Conservation (phyloP, 1,140 invertebrate species). For the Drosophila guanche region DNA sequence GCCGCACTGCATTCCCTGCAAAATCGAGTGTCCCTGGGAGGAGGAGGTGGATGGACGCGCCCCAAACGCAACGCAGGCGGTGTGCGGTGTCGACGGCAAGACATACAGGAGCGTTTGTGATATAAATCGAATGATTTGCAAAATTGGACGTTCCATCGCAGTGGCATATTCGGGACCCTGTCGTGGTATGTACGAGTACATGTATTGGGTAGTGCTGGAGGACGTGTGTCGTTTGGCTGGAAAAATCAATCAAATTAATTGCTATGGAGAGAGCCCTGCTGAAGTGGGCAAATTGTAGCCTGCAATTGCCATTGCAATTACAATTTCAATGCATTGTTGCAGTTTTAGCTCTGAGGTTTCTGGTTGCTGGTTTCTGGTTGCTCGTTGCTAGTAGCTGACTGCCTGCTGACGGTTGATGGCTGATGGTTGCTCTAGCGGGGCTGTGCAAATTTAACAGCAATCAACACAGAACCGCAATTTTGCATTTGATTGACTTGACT, state of each 20-base stretch:
- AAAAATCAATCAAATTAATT: conserved; percentile 73
- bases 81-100: conserved; percentile 93
- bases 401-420: background rate
- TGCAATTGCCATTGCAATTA: conserved; percentile 32
- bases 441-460: conserved; percentile 77
- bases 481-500: conserved; percentile 82
- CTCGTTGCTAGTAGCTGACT: conserved; percentile 5
- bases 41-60: conserved; percentile 52
- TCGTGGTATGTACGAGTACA: conserved; percentile 87
- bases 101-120: conserved; percentile 95
- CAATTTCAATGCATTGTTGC: conserved; percentile 5
- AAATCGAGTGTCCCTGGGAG: conserved; percentile 86
- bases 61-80: conserved; percentile 84
- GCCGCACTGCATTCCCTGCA: conserved; percentile 92
- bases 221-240: conserved; percentile 19
- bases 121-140: conserved; percentile 92
- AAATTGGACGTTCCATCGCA: conserved; percentile 91
- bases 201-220: too few relatives aligned
- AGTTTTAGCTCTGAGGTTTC: conserved; percentile 8
- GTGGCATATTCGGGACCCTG: conserved; percentile 94
- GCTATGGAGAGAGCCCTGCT: conserved; percentile 51
- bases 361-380: conserved; percentile 19
- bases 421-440: conserved; percentile 25
- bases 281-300: conserved; percentile 52
- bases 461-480: conserved; percentile 80